phyloP scores from a whole-genome alignment of 2,888 invertebrate genomes.

The Leptodirus hochenwartii region DNA sequence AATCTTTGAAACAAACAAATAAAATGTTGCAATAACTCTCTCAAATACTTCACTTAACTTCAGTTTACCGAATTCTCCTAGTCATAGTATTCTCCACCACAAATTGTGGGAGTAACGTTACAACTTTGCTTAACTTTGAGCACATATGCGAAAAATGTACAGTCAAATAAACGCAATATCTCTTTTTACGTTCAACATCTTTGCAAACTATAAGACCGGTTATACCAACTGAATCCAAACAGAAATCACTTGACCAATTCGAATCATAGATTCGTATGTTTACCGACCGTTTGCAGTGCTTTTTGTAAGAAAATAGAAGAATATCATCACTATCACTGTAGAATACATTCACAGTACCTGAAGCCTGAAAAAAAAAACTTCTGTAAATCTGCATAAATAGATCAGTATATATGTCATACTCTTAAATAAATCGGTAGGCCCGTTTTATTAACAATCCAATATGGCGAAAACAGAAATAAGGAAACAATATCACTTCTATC shows the following conservation, averaged over 20 bases:
- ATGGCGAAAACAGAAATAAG: constrained; percentile 56
- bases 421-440: constrained; percentile 65
- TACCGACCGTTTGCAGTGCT: constrained; percentile 31
- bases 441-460: constrained; percentile 82
- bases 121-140: constrained; percentile 57
- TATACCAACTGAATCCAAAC: constrained; percentile 51
- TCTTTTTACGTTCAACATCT: constrained; percentile 49
- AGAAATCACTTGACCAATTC: constrained; percentile 44
- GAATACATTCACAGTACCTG: background rate
- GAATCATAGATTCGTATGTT: constrained; percentile 41
- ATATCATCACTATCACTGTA: constrained; percentile 36
- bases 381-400: constrained; percentile 27
- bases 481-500: constrained; percentile 43
- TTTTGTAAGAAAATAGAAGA: constrained; percentile 46
- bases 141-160: constrained; percentile 50
- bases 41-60: background rate
- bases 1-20: constrained; percentile 30
- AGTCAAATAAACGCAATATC: constrained; percentile 53
- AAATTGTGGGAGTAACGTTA: constrained; percentile 64
- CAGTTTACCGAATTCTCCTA: constrained; percentile 25
- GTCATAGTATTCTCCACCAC: constrained; percentile 54
- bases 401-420: constrained; percentile 27
- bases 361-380: constrained; percentile 19
- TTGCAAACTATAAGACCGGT: constrained; percentile 57
- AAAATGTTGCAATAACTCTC: constrained; percentile 2